Base-by-base conservation (phyloP, 2,797 vertebrate genomes). In the Basileuterus tristriatus region DNA sequence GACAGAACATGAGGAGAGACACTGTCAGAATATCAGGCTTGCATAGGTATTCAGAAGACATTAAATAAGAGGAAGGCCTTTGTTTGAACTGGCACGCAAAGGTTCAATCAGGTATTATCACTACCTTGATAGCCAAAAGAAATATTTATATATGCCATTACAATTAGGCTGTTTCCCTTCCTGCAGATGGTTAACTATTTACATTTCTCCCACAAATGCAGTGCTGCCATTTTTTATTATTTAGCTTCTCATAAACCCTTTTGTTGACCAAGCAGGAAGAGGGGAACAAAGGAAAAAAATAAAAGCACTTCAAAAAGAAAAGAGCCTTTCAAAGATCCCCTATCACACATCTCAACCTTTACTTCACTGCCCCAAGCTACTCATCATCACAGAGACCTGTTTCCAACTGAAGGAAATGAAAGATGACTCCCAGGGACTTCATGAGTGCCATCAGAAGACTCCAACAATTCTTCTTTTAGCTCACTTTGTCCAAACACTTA, bases 71-170 rank as follows among this genome's bases (percentile, higher is more conserved):
- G 24, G 29, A 76, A 85, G 36, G 80, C 30, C 59, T 62, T 87
- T 89, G 72, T 92, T 91, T 95, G 63, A 93, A 81, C 62, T 93
- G 77, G 80, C 72, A 91, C 49, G 72, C 62, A 89, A 81, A 91
- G 46, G 50, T 71, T 94, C 63, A 37, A 8, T 74, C 83, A 67
- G 55, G 80, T 87, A 88, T 76, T 95, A 93, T 53, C 32, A 2
- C 71, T 15, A 55, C 41, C 47, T 71, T 71, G 70, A 78, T 56
- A 94, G 88, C 80, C 89, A 96, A 85, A 96, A 92, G 43, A 92
- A 97, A 94, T 92, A 96, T 92, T 93, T 88, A 82, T 62, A 77
- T 83, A 78, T 30, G 71, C 46, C 59, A 81, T 52, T 91, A 75
- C 56, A 86, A 87, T 90, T 90, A 85, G 67, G 41, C 53, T 71